phyloP scores from a whole-genome alignment of 2,797 vertebrate species.

The Geotrypetes seraphini region DNA sequence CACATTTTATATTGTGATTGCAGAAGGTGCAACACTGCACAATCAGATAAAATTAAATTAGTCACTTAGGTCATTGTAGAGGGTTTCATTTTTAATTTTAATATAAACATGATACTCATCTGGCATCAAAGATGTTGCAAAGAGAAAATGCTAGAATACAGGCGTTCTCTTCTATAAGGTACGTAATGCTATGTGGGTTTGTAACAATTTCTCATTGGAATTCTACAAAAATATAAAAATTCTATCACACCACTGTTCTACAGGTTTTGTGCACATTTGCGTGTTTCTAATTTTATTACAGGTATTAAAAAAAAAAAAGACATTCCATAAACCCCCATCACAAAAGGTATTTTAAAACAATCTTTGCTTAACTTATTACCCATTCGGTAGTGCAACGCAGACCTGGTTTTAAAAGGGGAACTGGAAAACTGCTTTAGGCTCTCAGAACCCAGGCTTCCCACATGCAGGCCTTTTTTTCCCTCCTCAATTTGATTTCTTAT shows the following conservation, averaged over 20 bases:
- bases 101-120: not conserved
- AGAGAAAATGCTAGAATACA: constrained; percentile 11
- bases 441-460: constrained; percentile 37
- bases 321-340: constrained; percentile 31
- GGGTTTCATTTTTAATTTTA: constrained; percentile 8
- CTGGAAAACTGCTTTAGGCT: constrained; percentile 32
- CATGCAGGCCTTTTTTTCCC: constrained; percentile 16
- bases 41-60: constrained; percentile 15
- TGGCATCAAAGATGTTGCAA: constrained; percentile 7
- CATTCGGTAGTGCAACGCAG: constrained; percentile 4
- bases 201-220: constrained; percentile 32
- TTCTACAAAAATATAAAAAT: constrained; percentile 51
- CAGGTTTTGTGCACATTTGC: constrained; percentile 42
- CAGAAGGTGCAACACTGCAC: constrained; percentile 18
- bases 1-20: not conserved
- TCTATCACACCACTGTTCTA: constrained; percentile 46
- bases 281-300: constrained; percentile 15
- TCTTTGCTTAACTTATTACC: constrained; percentile 28
- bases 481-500: constrained; percentile 11
- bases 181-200: constrained; percentile 20
- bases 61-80: constrained; percentile 4
- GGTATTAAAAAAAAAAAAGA: too few relatives aligned
- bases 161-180: constrained; percentile 21
- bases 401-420: constrained; percentile 38
- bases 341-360: constrained; percentile 33